Evolutionary conservation across 1,140 invertebrate species (phyloP), one percentile per base, ranked within the genome.

Genomic region (Sminthurinus signatus): DNA sequence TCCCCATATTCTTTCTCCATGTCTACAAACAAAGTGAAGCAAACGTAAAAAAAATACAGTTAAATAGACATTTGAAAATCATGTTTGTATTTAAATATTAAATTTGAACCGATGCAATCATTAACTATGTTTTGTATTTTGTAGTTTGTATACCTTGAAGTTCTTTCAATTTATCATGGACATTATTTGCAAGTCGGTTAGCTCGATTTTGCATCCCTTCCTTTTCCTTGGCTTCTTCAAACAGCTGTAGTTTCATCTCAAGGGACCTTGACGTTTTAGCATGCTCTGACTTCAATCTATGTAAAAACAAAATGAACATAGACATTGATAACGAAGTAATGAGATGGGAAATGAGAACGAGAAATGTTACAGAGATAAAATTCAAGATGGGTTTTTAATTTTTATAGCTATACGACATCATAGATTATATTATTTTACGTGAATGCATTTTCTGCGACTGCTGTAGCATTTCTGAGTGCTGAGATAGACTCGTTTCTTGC

Each of bases 171-270:
- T 91, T 89, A 14, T 79, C 82, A 68, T 84, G 83, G 0, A 88
- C 88, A 65, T 87, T 85, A 60, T 85, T 84, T 0, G 88, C 88
- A 0, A 93, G 76, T 66, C 85, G 83, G 50, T 84, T 87, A 2
- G 90, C 89, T 63, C 84, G 78, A 64, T 86, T 83, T 28, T 89
- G 79, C 23, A 95, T 75, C 29, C 79, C 76, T 69, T 91, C 88
- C 64, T 86, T 80, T 57, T 84, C 81, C 67, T 88, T 85, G 0
- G 88, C 83, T 2, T 77, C 80, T 52, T 82, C 82, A 31, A 85
- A 87, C 52, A 81, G 79, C 61, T 79, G 78, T 3, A 83, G 81
- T 64, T 86, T 84, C 19, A 79, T 74, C 21, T 83, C 80, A 19
- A 91, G 73, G 14, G 78, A 78, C 23, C 81, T 75, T 32, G 81